Conservation (phyloP, 2,797 vertebrate genomes). For the Chloroceryle amazona region DNA sequence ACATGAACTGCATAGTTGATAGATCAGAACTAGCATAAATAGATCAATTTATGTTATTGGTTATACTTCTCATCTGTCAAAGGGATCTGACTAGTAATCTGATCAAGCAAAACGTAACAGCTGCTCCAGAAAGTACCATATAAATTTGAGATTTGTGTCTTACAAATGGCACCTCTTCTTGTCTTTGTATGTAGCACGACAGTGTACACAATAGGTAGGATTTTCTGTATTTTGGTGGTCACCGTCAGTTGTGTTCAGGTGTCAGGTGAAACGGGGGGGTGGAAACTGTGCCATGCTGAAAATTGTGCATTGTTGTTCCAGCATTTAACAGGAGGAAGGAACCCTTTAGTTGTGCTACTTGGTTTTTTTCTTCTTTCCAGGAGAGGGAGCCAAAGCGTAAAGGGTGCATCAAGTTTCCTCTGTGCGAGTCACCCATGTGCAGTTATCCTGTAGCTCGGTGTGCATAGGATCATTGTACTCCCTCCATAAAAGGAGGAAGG, state of each 20-base stretch:
- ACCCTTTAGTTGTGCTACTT: not conserved
- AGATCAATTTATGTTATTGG: not conserved
- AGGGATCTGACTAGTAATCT: not conserved
- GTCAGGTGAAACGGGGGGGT: not conserved
- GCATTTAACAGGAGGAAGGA: not conserved
- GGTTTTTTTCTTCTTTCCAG: slow-evolving; percentile 1
- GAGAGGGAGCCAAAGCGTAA: slow-evolving; percentile 74
- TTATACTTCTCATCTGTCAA: not conserved
- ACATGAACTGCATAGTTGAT: not conserved
- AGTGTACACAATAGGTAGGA: not conserved
- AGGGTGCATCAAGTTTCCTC: not conserved
- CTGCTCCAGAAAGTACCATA: not conserved
- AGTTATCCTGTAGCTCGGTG: not conserved
- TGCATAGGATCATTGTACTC: fast-evolving
- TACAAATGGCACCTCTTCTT: not conserved
- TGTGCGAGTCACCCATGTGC: not conserved
- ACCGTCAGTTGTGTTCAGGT: fast-evolving
- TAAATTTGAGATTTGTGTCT: not conserved
- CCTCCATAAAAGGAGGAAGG: not conserved
- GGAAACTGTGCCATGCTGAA: not conserved
- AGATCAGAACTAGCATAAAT: not conserved
- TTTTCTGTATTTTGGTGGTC: not conserved
- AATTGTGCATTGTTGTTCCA: not conserved
- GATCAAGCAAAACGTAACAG: not conserved
- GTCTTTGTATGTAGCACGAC: not conserved